Evolutionary conservation across 2,888 invertebrate species (phyloP), one percentile per base, ranked within the genome.

Genomic region (Leptogaster cylindrica): DNA sequence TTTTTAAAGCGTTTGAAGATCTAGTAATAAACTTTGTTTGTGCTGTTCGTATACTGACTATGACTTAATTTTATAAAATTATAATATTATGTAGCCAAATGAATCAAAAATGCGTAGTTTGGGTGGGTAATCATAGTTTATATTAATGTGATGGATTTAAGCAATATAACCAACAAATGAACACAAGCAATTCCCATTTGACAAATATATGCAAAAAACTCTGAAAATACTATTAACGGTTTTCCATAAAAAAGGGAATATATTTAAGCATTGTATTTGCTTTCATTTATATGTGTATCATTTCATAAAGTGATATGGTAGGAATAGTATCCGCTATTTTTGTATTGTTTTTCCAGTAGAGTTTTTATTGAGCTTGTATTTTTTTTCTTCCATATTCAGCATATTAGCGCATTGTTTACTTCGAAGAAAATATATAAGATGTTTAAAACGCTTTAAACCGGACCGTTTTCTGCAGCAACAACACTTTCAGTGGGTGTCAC

Each of bases 251-350:
- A 55, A 55, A 55, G 14, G 55, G 55, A 55, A 55, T 55, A 55
- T 52, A 3, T 36, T 28, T 52, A 52, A 18, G 31, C 33, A 52
- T 31, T 52, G 36, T 23, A 61, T 61, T 25, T 61, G 44, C 44
- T 44, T 28, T 27, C 23, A 14, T 39, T 23, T 58, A 39, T 61
- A 61, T 44, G 61, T 61, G 44, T 44, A 61, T 61, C 36, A 44
- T 61, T 44, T 61, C 28, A 61, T 44, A 27, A 25, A 28, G 44
- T 61, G 61, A 61, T 61, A 61, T 61, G 61, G 44, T 61, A 44
- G 44, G 27, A 61, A 61, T 44, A 61, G 44, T 61, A 61, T 44
- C 61, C 27, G 61, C 16, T 36, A 16, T 44, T 23, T 28, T 39
- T 41, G 36, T 58, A 44, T 61, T 44, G 44, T 61, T 61, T 61